Evolutionary conservation across 2,888 invertebrate genomes (phyloP).

Genomic region (Microchrysa polita): DNA sequence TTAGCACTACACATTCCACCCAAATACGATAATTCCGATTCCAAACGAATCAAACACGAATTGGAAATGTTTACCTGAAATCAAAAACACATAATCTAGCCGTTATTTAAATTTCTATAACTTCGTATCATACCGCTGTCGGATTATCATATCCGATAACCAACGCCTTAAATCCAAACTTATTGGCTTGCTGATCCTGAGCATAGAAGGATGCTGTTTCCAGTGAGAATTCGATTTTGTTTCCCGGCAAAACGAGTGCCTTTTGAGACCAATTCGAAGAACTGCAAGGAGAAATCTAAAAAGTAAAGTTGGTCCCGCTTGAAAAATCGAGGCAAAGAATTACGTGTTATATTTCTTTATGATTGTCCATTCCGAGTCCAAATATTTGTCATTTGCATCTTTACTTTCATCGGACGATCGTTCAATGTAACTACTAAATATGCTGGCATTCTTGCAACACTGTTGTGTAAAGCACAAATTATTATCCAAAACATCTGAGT

Average conservation of each 20-base stretch:
- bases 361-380: constrained; percentile 69
- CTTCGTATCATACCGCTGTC: constrained; percentile 63
- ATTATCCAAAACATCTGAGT: constrained; percentile 60
- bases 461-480: constrained; percentile 55
- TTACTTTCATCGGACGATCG: constrained; percentile 56
- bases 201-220: constrained; percentile 96
- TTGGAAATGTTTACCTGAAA: constrained; percentile 61
- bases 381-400: constrained; percentile 51
- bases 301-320: neutral
- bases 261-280: constrained; percentile 81
- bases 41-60: constrained; percentile 71
- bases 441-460: constrained; percentile 54
- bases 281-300: constrained; percentile 56
- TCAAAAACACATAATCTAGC: constrained; percentile 30
- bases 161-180: constrained; percentile 82
- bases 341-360: constrained; percentile 73
- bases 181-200: constrained; percentile 84
- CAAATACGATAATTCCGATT: constrained; percentile 88
- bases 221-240: constrained; percentile 92
- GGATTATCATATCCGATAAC: constrained; percentile 86
- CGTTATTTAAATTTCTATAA: neutral
- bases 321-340: too few species aligned
- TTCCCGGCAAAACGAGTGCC: constrained; percentile 87
- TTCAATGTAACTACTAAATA: constrained; percentile 57
- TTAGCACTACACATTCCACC: constrained; percentile 93